Evolutionary conservation across 2,113 vertebrate genomes (phyloP), one percentile per base, ranked within the genome.

Genomic region (Paramisgurnus dabryanus): DNA sequence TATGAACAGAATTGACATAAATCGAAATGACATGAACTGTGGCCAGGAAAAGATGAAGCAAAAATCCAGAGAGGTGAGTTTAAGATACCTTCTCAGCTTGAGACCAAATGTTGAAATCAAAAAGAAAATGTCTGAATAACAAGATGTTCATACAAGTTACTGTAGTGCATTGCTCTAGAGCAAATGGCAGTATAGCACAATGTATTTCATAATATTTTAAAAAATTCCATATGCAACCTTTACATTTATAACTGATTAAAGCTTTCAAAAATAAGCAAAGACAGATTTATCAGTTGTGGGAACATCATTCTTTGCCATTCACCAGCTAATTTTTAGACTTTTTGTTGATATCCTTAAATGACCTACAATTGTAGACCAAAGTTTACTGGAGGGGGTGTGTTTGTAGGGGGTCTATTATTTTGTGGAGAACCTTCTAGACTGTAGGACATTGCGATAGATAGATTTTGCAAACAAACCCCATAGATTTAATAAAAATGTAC

Each of bases 31-130:
- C 81, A 87, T 90, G 2, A 92, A 88, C 77, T 92, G 92, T 70
- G 91, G 89, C 1, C 93, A 94, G 57, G 94, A 95, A 76, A 93
- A 94, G 76, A 93, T 95, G 4, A 94, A 94, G 79, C 91, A 93
- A 60, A 94, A 95, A 86, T 89, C 91, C 77, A 91, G 89, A 82
- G 95, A 96, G 88, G 96, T 93, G 85, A 89, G 82, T 22, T 49
- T 45, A 49, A 69, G 17, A 18, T 58, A 18, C 17, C n/a, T 58
- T 58, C 17, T 66, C 4, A 53, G 58, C 39, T 77, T 64, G 13
- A 17, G 11, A 34, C 27, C 27, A 34, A 17, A 27, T 75, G 18
- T 58, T 72, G 70, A 43, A 58, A 43, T 58, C 3, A 22, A 74
- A 60, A 6, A 74, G n/a, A 61, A 43, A 15, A 60, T 73, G 2